Evolutionary conservation across 2,888 invertebrate species (phyloP).

Genomic region (Clepsis dumicolana): DNA sequence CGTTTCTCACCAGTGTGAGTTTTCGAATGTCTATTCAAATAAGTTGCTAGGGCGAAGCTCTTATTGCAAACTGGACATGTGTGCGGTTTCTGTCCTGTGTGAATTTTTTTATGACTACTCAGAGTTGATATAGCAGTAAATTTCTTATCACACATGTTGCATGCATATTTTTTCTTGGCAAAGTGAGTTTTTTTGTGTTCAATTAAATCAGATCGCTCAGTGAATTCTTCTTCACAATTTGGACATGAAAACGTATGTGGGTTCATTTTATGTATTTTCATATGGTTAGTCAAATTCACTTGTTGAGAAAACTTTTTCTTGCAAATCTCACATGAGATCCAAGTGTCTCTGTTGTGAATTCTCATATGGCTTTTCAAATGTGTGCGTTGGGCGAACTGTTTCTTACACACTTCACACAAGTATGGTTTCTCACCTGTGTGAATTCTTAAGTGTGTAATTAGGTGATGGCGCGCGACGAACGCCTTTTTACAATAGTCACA

Average conservation of each 20-base stretch:
- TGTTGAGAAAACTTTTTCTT: neutral
- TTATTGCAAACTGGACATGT: neutral
- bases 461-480: neutral
- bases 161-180: neutral
- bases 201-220: neutral
- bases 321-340: neutral
- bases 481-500: neutral
- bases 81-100: neutral
- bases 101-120: neutral
- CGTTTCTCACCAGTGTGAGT: neutral
- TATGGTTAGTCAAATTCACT: neutral
- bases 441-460: neutral
- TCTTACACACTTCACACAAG: neutral
- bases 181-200: neutral
- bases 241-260: neutral
- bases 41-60: neutral
- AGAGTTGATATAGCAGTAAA: neutral
- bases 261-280: neutral
- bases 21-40: neutral
- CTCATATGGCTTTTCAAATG: neutral
- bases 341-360: neutral
- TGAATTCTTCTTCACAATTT: neutral
- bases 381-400: neutral
- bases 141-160: slow-evolving; percentile 1
- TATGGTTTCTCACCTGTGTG: neutral